These are phyloP conservation scores for Sturmia bella DNA, from an alignment of 2,888 invertebrate genomes.

Conservation along the genomic window DNA sequence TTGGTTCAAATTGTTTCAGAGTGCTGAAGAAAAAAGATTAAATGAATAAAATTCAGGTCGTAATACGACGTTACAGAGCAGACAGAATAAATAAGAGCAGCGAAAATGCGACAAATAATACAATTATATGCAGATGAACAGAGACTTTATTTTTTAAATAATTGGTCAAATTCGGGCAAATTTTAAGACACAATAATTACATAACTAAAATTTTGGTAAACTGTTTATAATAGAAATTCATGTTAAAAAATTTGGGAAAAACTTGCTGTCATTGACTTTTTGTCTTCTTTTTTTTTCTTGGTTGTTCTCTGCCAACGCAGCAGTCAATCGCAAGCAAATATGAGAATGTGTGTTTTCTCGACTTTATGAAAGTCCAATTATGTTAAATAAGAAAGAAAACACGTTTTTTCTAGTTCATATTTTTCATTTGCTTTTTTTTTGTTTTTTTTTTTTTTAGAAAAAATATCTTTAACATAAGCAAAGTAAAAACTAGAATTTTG, in stretches of 20 bases:
- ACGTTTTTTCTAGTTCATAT: conserved; percentile 68
- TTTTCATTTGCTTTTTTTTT: conserved; percentile 43
- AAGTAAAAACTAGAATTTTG: conserved; percentile 1
- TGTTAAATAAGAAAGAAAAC: conserved; percentile 68
- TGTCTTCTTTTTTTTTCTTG: conserved; percentile 27
- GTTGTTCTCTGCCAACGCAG: conserved; percentile 58
- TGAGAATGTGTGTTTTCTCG: conserved; percentile 38
- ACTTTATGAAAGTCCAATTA: conserved; percentile 69
- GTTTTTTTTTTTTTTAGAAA: background rate
- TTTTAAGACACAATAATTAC: conserved; percentile 9
- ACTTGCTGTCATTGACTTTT: conserved; percentile 33
- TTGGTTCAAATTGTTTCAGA: background rate
- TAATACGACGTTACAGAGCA: conserved; percentile 62
- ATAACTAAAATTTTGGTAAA: conserved; percentile 27
- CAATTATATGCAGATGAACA: conserved; percentile 35
- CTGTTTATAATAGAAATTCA: background rate
- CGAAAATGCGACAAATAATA: conserved; percentile 41
- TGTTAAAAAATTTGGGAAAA: conserved; percentile 15
- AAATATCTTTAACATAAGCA: background rate
- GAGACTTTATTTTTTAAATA: conserved; percentile 18
- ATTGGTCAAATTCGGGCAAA: conserved; percentile 20
- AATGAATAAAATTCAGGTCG: conserved; percentile 64
- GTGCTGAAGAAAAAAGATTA: conserved; percentile 23
- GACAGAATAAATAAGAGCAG: conserved; percentile 57
- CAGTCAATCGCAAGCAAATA: conserved; percentile 59